Base-by-base conservation (phyloP, 2,797 vertebrate genomes). In the Sus cebifrons region DNA sequence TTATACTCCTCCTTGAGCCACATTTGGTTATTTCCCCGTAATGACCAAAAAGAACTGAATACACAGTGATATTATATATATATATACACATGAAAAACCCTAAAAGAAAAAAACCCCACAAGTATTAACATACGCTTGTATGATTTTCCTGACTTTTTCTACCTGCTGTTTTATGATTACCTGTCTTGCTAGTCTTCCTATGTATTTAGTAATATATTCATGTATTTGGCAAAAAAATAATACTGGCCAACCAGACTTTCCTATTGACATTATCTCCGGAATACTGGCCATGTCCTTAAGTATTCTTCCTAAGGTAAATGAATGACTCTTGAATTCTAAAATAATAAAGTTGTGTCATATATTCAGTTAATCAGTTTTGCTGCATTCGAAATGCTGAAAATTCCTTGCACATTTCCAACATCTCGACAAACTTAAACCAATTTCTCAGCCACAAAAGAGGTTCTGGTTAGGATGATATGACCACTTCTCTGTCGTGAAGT, bases 191-290 rank as follows among this genome's bases (percentile, higher is more conserved):
- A 81, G 23, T 27, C 23, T 81, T 62, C 83, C 2, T 68, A 20
- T 70, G 18, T 78, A 40, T 74, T 77, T 32, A 52, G 52, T 77
- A 15, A 84, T 60, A n/a, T 78, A 54, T 89, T 52, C 17, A 60
- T 75, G 20, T 81, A 56, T 73, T 93, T 89, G n/a, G 56, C 32
- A 83, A 74, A 68, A 74, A 94, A 44, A 86, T 32, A 70, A 52
- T 74, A 29, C 62, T 54, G 11, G 52, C 32, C 64, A 91, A n/a
- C 20, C 20, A 64, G 23, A 40, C 20, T 71, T 94, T 79, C 79
- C 54, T 77, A 17, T 68, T 79, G 44, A 62, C 2, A 79, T 15
- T n/a, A n/a, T 79, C 56, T 29, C n/a, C 75, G 54, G 62, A 94
- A 52, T 94, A 77, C 74, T 75, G 74, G 49, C 60, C 36, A 68